These are phyloP conservation scores for Sebastes hopkinsi DNA, from an alignment of 2,797 vertebrate genomes.

Conservation along the genomic window DNA sequence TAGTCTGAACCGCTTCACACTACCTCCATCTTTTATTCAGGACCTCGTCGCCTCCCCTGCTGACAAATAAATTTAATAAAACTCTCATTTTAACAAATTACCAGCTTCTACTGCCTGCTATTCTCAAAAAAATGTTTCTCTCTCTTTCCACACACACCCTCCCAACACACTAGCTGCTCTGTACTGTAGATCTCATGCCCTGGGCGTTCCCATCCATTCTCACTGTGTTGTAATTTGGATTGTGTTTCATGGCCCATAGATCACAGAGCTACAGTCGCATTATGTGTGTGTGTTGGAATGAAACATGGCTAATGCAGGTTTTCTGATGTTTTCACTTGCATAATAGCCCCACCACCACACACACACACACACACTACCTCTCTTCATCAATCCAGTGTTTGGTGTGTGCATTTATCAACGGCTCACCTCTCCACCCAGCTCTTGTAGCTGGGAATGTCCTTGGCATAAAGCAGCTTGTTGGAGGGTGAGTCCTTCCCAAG, in stretches of 20 bases:
- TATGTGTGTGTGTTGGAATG: slow-evolving; percentile 33
- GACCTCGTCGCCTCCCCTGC: slow-evolving; percentile 42
- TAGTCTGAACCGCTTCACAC: slow-evolving; percentile 43
- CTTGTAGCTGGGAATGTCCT: slow-evolving; percentile 99
- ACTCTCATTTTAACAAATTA: slow-evolving; percentile 77
- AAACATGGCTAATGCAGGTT: slow-evolving; percentile 41
- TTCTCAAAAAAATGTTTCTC: slow-evolving; percentile 34
- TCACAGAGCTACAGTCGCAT: slow-evolving; percentile 49
- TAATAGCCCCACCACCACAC: not conserved
- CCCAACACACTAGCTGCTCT: slow-evolving; percentile 16
- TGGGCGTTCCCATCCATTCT: slow-evolving; percentile 52
- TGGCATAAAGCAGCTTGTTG: slow-evolving; percentile 98
- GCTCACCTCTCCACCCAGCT: slow-evolving; percentile 95
- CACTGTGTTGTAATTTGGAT: slow-evolving; percentile 69
- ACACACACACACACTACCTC: not conserved
- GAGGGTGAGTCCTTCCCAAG: slow-evolving; percentile 98
- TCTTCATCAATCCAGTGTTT: slow-evolving; percentile 11
- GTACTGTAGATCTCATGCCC: slow-evolving; percentile 49
- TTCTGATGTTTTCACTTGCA: slow-evolving; percentile 33
- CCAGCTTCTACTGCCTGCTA: slow-evolving; percentile 40
- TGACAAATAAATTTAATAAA: slow-evolving; percentile 73
- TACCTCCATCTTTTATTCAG: slow-evolving; percentile 74
- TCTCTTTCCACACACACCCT: not conserved
- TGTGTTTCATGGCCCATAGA: slow-evolving; percentile 61
- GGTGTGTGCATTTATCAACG: not conserved